A percentile compares a stretch with the other conserved stretches of the same genome.
phyloP scores from a whole-genome alignment of 2,113 vertebrate genomes.

The Rhinichthys klamathensis region DNA sequence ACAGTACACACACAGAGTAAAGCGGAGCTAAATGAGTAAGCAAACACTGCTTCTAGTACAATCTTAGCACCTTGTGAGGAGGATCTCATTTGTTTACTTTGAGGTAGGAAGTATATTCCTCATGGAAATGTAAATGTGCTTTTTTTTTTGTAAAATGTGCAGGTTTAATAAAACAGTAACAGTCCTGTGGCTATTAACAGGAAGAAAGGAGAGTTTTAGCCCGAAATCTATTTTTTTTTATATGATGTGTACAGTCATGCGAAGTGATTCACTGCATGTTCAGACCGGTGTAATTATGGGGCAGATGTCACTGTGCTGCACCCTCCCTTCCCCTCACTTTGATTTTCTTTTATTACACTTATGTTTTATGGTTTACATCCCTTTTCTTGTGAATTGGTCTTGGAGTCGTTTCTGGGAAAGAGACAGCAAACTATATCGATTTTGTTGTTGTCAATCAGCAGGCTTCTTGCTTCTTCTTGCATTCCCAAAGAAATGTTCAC shows the following conservation, averaged over 20 bases:
- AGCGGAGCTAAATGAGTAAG: slow-evolving; percentile 6
- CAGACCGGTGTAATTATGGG: neutral
- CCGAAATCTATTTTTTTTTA: neutral
- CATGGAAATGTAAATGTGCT: neutral
- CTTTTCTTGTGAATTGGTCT: neutral
- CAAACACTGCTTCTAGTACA: slow-evolving; percentile 10
- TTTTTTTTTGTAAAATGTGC: neutral
- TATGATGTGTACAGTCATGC: neutral
- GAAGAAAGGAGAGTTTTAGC: neutral
- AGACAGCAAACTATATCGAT: neutral
- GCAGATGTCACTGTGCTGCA: neutral
- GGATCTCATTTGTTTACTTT: slow-evolving; percentile 23
- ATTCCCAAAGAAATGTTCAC: neutral
- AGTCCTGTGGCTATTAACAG: neutral
- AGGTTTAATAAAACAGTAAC: neutral
- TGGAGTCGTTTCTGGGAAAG: neutral
- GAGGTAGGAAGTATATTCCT: slow-evolving; percentile 1
- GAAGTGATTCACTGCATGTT: neutral
- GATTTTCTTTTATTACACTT: neutral
- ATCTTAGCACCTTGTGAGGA: neutral
- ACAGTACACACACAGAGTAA: neutral
- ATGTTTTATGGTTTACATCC: neutral
- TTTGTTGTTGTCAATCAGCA: neutral
- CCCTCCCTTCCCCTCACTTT: neutral
- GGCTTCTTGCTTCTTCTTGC: neutral